A percentile compares a stretch with the other conserved stretches of the same genome.
These are phyloP conservation scores for Macrobrachium nipponense DNA, from an alignment of 1,140 invertebrate species.

Conservation along the genomic window DNA sequence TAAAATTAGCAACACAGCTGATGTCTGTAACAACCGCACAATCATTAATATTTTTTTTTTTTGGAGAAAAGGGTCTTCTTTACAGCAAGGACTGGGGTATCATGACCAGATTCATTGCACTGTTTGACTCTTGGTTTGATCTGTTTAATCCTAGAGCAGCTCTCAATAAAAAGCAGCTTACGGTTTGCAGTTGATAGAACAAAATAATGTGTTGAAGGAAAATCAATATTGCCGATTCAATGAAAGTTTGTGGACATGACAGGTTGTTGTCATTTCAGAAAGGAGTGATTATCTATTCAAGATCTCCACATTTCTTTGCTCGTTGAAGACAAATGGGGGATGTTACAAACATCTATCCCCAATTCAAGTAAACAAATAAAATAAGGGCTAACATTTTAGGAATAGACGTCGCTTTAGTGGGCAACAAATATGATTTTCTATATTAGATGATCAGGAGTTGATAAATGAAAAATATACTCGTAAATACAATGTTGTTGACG, in stretches of 20 bases:
- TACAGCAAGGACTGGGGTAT: neutral
- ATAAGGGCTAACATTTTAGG: too few relatives aligned
- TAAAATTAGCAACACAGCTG: constrained; percentile 16
- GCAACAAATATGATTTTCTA: too few relatives aligned
- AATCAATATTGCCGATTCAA: neutral
- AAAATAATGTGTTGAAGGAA: neutral
- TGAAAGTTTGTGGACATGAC: neutral
- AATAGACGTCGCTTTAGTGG: too few relatives aligned
- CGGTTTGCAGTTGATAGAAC: neutral
- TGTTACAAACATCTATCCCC: too few relatives aligned
- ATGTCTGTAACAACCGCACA: constrained; percentile 22
- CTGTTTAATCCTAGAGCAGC: neutral
- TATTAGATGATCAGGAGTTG: too few relatives aligned
- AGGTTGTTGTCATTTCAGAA: neutral
- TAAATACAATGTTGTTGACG: too few relatives aligned
- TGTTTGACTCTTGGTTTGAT: constrained; percentile 2
- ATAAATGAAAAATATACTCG: too few relatives aligned
- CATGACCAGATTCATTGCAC: neutral
- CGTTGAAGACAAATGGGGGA: too few relatives aligned
- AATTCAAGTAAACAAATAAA: too few relatives aligned
- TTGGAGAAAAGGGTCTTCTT: constrained; percentile 18
- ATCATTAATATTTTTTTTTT: neutral
- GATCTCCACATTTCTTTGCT: too few relatives aligned
- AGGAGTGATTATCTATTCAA: neutral
- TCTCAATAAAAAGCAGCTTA: neutral